Evolutionary conservation across 2,888 invertebrate genomes (phyloP).

Genomic region (Megastigmus dorsalis): DNA sequence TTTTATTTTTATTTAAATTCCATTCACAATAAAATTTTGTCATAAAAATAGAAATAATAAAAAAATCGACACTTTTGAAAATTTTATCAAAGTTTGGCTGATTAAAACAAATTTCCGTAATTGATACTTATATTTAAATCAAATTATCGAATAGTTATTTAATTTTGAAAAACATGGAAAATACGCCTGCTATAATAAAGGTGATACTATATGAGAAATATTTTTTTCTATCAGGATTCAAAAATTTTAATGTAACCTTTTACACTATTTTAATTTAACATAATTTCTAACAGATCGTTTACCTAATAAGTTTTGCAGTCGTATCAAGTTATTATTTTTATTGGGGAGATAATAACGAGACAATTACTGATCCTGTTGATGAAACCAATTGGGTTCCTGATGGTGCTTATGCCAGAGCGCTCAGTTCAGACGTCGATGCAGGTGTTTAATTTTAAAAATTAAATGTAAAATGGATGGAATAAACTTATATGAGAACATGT

Average conservation of each 20-base stretch:
- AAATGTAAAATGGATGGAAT: neutral
- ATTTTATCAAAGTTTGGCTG: no score
- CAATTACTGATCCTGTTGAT: slow-evolving; percentile 59
- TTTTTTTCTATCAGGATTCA: no score
- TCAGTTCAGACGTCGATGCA: no score
- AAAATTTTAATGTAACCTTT: neutral
- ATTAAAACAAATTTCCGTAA: no score
- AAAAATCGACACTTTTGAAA: no score
- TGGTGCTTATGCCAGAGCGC: slow-evolving; percentile 57
- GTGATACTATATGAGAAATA: no score
- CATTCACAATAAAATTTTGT: slow-evolving; percentile 4
- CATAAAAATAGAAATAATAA: neutral
- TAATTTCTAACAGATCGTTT: slow-evolving; percentile 51
- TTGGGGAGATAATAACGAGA: slow-evolving; percentile 60
- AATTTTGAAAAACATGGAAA: slow-evolving; percentile 15
- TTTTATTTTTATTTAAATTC: neutral
- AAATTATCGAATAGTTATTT: neutral
- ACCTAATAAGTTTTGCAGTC: slow-evolving; percentile 54
- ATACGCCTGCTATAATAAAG: slow-evolving; percentile 13
- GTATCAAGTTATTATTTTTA: slow-evolving; percentile 63
- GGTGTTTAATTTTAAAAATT: neutral
- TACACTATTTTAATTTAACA: neutral
- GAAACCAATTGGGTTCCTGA: slow-evolving; percentile 67
- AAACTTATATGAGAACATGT: slow-evolving; percentile 9
- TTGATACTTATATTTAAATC: no score